A percentile compares a stretch with the other conserved stretches of the same genome.
phyloP scores from a whole-genome alignment of 2,113 vertebrate genomes.

The Proterorhinus semilunaris region DNA sequence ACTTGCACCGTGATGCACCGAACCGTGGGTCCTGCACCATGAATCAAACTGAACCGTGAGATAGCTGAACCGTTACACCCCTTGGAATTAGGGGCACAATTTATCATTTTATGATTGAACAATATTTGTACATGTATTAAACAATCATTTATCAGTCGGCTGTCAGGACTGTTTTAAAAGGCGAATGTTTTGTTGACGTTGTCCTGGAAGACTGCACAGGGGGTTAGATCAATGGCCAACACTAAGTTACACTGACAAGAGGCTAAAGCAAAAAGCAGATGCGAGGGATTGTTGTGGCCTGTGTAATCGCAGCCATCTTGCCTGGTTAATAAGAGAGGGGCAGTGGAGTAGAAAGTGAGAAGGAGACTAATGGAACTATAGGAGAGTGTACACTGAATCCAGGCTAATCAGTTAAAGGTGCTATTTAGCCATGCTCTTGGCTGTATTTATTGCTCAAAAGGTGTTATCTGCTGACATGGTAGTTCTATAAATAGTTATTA shows the following conservation, averaged over 20 bases:
- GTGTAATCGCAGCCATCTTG: constrained; percentile 68
- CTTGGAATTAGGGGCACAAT: too few species aligned
- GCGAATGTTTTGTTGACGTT: constrained; percentile 18
- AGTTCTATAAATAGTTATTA: constrained; percentile 54
- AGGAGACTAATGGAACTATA: constrained; percentile 71
- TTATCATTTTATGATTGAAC: too few species aligned
- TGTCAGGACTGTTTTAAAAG: too few species aligned
- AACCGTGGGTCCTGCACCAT: too few species aligned
- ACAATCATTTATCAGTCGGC: too few species aligned
- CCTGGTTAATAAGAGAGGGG: constrained; percentile 62
- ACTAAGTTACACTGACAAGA: constrained; percentile 26
- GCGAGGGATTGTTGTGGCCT: constrained; percentile 26
- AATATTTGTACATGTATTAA: too few species aligned
- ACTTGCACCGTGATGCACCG: too few species aligned
- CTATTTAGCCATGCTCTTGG: constrained; percentile 45
- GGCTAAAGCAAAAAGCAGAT: constrained; percentile 23
- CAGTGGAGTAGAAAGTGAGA: constrained; percentile 63
- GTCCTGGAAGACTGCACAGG: constrained; percentile 4
- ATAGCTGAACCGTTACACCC: too few species aligned
- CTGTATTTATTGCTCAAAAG: constrained; percentile 67
- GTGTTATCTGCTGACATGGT: constrained; percentile 63
- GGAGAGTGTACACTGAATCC: constrained; percentile 59
- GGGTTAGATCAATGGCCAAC: constrained; percentile 45
- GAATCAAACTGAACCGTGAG: too few species aligned
- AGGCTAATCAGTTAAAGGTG: constrained; percentile 71